These are phyloP conservation scores for Gavia stellata DNA, from an alignment of 2,113 vertebrate species.

Conservation along the genomic window DNA sequence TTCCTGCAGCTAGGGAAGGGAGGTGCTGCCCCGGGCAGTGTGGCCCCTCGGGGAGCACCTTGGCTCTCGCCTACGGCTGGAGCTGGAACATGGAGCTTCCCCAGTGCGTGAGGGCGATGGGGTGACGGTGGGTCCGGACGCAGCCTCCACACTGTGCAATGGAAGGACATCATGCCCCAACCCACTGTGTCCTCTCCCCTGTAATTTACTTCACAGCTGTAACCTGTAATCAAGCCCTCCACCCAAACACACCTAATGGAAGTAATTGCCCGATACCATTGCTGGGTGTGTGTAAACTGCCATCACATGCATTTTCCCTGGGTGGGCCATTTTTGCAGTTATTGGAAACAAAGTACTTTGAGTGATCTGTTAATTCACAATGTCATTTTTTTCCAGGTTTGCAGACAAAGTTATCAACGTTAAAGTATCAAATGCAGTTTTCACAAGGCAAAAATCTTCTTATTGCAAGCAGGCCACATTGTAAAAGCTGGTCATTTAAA, in stretches of 20 bases:
- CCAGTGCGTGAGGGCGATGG: fast-evolving
- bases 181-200: fast-evolving
- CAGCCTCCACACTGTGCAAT: neutral
- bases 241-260: fast-evolving
- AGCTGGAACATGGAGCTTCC: neutral
- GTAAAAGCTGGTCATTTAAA: neutral
- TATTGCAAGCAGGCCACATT: neutral
- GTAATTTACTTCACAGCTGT: neutral
- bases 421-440: neutral
- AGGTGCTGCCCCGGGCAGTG: fast-evolving
- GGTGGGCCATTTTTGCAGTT: fast-evolving
- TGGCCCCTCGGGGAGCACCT: neutral
- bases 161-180: fast-evolving
- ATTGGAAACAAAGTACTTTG: neutral
- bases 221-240: neutral
- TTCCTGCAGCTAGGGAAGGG: fast-evolving
- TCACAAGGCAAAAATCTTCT: neutral
- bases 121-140: fast-evolving
- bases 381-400: neutral
- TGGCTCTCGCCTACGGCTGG: neutral
- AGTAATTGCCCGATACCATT: fast-evolving
- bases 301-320: neutral
- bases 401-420: neutral
- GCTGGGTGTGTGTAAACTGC: neutral
- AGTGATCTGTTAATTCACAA: neutral